Evolutionary conservation across 2,888 invertebrate species (phyloP).

Genomic region (Drosophila greeni): DNA sequence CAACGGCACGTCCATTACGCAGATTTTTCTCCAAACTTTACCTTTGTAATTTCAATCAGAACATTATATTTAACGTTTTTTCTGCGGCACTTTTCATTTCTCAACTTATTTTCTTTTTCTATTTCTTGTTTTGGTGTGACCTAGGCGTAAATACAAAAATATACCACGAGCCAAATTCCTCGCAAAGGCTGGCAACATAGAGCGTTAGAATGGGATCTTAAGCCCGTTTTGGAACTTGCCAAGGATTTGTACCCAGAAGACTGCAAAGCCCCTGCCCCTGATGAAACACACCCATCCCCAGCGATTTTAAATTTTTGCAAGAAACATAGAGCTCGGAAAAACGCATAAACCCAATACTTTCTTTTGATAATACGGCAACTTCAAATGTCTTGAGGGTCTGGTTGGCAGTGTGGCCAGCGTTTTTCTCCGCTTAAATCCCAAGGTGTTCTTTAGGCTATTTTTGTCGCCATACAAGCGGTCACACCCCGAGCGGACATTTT

Average conservation of each 20-base stretch:
- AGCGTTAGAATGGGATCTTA: not conserved
- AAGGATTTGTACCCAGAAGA: not conserved
- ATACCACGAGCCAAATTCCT: not conserved
- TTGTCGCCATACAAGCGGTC: not conserved
- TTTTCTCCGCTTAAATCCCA: not conserved
- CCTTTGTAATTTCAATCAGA: conserved; percentile 34
- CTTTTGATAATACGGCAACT: not conserved
- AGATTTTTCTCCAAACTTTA: conserved; percentile 37
- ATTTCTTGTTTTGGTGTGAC: not conserved
- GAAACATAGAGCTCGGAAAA: not conserved
- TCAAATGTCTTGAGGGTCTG: not conserved
- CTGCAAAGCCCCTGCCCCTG: not conserved
- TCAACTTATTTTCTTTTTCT: not conserved
- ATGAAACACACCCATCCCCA: not conserved
- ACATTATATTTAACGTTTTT: conserved; percentile 45
- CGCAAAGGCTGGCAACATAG: not conserved
- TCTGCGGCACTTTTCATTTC: conserved; percentile 45
- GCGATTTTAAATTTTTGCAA: not conserved
- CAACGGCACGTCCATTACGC: conserved; percentile 59
- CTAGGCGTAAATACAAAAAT: not conserved
- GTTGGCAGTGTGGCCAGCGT: not conserved
- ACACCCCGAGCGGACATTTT: conserved; percentile 32
- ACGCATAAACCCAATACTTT: not conserved
- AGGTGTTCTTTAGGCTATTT: not conserved
- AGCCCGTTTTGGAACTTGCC: not conserved